phyloP scores from a whole-genome alignment of 2,797 vertebrate genomes.

The Pseudomugil gertrudae region DNA sequence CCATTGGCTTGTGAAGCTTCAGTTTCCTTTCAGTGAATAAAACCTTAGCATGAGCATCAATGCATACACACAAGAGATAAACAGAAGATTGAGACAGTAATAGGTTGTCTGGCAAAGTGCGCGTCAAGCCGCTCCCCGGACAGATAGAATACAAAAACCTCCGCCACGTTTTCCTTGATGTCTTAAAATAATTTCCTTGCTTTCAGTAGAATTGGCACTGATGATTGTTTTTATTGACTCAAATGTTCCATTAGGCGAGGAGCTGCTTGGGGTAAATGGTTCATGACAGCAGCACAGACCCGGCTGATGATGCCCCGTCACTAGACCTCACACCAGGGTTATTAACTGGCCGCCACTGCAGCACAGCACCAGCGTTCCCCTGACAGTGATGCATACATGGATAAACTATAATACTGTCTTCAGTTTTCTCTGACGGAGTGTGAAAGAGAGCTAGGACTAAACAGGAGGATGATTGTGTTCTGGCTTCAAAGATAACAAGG shows the following conservation, averaged over 20 bases:
- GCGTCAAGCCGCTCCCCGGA: conserved; percentile 62
- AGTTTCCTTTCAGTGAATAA: conserved; percentile 17
- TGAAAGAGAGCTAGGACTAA: conserved; percentile 21
- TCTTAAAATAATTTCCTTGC: conserved; percentile 80
- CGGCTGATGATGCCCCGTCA: conserved; percentile 74
- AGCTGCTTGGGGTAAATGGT: conserved; percentile 77
- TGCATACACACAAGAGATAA: conserved; percentile 56
- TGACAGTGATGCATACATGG: conserved; percentile 67
- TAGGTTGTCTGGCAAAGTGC: conserved; percentile 59
- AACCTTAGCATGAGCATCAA: conserved; percentile 42
- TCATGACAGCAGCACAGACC: conserved; percentile 77
- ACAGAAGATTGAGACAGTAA: conserved; percentile 42
- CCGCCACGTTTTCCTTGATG: conserved; percentile 73
- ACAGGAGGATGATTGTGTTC: conserved; percentile 27
- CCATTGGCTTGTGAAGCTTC: background rate
- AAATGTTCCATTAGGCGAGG: conserved; percentile 82
- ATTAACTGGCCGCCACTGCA: conserved; percentile 74
- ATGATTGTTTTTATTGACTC: conserved; percentile 86
- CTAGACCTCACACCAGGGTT: conserved; percentile 76
- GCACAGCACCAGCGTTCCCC: conserved; percentile 55
- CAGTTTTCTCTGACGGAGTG: conserved; percentile 15
- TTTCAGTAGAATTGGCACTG: conserved; percentile 77
- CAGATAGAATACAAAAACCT: conserved; percentile 60
- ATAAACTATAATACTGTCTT: conserved; percentile 55
- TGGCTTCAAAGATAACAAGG: conserved; percentile 38